A percentile compares a stretch with the other conserved stretches of the same genome.
Evolutionary conservation across 2,888 invertebrate species (phyloP).

Genomic region (Ochropleura leucogaster): DNA sequence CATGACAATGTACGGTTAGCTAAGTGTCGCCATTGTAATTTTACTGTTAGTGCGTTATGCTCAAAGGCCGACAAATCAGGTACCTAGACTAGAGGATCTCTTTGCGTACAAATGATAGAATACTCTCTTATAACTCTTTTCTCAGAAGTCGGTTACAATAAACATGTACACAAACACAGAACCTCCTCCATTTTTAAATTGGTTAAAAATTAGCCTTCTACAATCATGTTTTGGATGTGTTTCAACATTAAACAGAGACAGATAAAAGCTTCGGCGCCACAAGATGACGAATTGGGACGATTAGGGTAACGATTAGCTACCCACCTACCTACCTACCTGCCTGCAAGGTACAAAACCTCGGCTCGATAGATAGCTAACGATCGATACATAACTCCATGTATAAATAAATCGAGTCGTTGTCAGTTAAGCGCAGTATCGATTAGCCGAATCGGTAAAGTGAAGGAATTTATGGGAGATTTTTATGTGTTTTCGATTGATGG

Average conservation of each 20-base stretch:
- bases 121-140: too few species aligned
- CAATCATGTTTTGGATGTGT: neutral
- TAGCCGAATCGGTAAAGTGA: conserved; percentile 1
- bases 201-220: conserved; percentile 27
- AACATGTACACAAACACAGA: too few species aligned
- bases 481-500: conserved; percentile 8
- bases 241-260: conserved; percentile 54
- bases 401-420: conserved; percentile 5
- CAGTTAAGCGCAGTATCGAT: conserved; percentile 24
- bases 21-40: too few species aligned
- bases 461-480: neutral
- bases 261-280: conserved; percentile 64
- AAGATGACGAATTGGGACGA: conserved; percentile 54
- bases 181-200: too few species aligned
- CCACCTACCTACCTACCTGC: neutral
- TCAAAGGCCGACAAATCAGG: too few species aligned
- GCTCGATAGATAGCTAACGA: conserved; percentile 25
- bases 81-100: too few species aligned
- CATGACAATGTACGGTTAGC: too few species aligned
- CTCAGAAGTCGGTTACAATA: too few species aligned
- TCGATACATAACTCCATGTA: conserved; percentile 5
- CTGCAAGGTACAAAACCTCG: conserved; percentile 14
- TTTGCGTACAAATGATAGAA: too few species aligned
- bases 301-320: conserved; percentile 52
- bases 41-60: too few species aligned